phyloP scores from a whole-genome alignment of 1,140 invertebrate species.

The Euschistus heros region DNA sequence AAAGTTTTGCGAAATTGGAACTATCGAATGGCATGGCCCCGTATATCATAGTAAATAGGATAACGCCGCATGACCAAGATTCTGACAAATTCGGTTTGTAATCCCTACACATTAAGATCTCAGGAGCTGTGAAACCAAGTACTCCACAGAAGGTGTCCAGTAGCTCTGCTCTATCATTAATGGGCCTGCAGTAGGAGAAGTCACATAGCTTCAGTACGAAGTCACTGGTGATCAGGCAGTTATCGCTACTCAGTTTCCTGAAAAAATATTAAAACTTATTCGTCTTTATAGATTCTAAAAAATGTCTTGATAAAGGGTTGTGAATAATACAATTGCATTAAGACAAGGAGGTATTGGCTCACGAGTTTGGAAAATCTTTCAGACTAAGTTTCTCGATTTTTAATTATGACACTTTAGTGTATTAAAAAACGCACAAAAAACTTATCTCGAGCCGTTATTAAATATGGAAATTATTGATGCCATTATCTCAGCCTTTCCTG shows the following conservation, averaged over 20 bases:
- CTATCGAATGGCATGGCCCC: not conserved
- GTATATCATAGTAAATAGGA: not conserved
- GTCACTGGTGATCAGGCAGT: not conserved
- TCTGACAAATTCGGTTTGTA: not conserved
- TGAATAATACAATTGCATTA: not conserved
- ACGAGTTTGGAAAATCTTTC: not conserved
- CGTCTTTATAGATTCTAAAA: not conserved
- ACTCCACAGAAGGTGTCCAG: constrained; percentile 5
- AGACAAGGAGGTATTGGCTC: not conserved
- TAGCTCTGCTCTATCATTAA: not conserved
- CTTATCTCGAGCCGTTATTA: no score
- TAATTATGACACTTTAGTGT: not conserved
- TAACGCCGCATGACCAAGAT: not conserved
- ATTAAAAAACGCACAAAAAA: no score
- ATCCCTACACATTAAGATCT: constrained; percentile 2
- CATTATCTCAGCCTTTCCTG: no score
- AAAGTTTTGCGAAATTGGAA: not conserved
- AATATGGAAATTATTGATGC: no score
- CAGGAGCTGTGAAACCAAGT: constrained; percentile 5
- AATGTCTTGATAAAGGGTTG: not conserved
- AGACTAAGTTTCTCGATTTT: not conserved
- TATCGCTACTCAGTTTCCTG: not conserved
- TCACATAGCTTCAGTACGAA: not conserved
- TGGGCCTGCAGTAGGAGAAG: not conserved
- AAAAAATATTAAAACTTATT: not conserved